Evolutionary conservation across 2,888 invertebrate genomes (phyloP).

Genomic region (Phytoseiulus persimilis): DNA sequence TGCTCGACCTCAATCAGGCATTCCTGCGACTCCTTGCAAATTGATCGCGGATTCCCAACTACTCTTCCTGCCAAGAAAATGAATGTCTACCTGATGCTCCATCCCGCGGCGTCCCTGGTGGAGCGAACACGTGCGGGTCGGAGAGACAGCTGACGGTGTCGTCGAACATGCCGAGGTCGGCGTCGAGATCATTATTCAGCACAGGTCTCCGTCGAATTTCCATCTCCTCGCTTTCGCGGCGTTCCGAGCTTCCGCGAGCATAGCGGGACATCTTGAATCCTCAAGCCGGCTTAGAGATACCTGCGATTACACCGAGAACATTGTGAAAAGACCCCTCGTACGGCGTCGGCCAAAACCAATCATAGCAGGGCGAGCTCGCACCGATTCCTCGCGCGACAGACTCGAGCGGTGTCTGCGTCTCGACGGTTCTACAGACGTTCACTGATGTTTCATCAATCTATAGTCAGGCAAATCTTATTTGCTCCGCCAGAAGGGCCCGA

Average conservation of each 20-base stretch:
- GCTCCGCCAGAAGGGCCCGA: background rate
- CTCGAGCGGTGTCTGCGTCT: no score
- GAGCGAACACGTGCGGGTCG: conserved; percentile 42
- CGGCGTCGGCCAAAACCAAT: no score
- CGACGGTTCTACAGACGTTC: no score
- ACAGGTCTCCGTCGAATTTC: conserved; percentile 13
- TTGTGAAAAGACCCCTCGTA: background rate
- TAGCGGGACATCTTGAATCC: background rate
- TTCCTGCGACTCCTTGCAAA: no score
- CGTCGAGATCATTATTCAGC: conserved; percentile 28
- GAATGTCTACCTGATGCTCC: conserved; percentile 37
- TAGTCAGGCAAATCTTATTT: background rate
- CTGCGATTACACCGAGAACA: background rate
- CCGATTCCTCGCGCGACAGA: no score
- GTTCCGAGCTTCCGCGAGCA: background rate
- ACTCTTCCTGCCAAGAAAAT: no score
- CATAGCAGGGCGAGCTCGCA: no score
- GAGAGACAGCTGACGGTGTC: conserved; percentile 43
- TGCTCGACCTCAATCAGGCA: no score
- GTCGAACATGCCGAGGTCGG: conserved; percentile 41
- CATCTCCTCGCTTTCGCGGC: conserved; percentile 20
- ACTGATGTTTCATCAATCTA: background rate
- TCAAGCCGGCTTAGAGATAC: background rate
- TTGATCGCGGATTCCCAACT: no score
- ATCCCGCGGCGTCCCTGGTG: conserved; percentile 44